These are phyloP conservation scores for Scaptomyza polygonia DNA, from an alignment of 2,888 invertebrate species.

Conservation along the genomic window DNA sequence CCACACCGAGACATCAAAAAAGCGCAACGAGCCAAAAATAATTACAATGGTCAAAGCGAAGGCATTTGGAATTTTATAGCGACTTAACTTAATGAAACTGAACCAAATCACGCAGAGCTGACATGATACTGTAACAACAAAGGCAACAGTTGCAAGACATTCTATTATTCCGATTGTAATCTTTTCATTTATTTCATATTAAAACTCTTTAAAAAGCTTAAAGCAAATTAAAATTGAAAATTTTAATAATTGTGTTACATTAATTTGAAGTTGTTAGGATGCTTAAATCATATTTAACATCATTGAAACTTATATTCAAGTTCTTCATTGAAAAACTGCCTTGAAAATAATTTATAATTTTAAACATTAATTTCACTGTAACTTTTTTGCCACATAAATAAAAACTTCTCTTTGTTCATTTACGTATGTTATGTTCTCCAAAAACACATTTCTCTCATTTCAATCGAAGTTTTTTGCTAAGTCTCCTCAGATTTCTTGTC, in stretches of 20 bases:
- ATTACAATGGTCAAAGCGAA: constrained; percentile 46
- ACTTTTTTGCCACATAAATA: no score
- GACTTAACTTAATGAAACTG: constrained; percentile 51
- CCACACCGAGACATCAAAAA: constrained; percentile 39
- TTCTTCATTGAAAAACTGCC: no score
- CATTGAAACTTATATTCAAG: no score
- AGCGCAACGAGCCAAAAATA: constrained; percentile 58
- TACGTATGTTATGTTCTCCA: no score
- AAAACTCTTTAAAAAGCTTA: not conserved
- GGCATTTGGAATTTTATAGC: constrained; percentile 26
- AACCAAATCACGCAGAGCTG: constrained; percentile 46
- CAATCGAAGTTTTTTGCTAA: no score
- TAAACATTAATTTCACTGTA: no score
- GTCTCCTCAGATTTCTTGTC: no score
- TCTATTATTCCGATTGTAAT: not conserved
- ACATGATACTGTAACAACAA: constrained; percentile 20
- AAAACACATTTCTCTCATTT: no score
- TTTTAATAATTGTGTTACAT: not conserved
- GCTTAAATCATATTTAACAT: no score
- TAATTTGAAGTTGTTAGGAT: no score
- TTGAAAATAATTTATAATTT: no score
- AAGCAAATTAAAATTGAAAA: not conserved
- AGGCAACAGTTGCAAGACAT: constrained; percentile 9
- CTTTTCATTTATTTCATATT: not conserved
- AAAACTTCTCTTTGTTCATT: no score